Conservation (phyloP, 2,797 vertebrate genomes). For the Gymnocypris eckloni region DNA sequence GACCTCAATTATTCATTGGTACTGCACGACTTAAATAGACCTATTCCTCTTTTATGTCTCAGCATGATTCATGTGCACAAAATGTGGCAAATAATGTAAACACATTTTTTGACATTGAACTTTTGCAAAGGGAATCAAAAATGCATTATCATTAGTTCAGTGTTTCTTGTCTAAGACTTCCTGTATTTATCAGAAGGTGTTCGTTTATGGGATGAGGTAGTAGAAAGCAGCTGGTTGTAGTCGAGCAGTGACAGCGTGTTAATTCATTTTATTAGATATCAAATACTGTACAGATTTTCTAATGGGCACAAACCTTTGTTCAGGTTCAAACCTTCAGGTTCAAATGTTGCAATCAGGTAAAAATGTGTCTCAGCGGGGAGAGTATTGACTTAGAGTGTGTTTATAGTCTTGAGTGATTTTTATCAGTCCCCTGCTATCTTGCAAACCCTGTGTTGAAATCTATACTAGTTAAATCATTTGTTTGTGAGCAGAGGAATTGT, state of each 20-base stretch:
- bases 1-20: neutral
- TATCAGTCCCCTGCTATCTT: neutral
- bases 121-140: neutral
- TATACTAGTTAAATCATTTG: neutral
- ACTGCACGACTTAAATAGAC: neutral
- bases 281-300: neutral
- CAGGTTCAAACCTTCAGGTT: neutral
- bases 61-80: neutral
- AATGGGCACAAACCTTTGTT: neutral
- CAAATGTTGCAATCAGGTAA: constrained; percentile 11
- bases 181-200: neutral
- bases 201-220: neutral
- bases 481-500: neutral
- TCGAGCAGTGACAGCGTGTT: neutral
- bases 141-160: neutral
- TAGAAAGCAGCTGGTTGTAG: neutral
- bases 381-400: constrained; percentile 28
- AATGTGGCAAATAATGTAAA: neutral
- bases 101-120: neutral
- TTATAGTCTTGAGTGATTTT: neutral
- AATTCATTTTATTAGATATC: neutral
- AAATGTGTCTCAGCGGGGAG: neutral
- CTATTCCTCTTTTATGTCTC: neutral
- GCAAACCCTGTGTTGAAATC: neutral
- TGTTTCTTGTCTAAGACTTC: neutral